Evolutionary conservation across 2,113 vertebrate species (phyloP), one percentile per base, ranked within the genome.

Genomic region (Triplophysa tibetana): DNA sequence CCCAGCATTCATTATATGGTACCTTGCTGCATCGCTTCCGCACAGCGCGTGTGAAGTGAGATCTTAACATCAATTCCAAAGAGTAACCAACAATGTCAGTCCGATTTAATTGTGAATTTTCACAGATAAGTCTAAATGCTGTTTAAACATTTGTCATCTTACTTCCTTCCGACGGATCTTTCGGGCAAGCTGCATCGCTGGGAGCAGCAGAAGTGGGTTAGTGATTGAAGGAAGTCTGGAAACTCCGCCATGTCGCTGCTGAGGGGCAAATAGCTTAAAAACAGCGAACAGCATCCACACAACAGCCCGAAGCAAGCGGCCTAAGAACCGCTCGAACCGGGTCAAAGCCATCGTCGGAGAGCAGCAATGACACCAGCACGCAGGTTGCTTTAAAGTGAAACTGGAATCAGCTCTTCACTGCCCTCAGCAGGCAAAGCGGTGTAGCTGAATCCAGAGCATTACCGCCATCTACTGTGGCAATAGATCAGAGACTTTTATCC

Each of bases 101-200:
- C 11, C 23, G 21, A 7, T 54, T 14, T 13, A 17, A 50, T 63
- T 50, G n/a, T 24, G 24, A 38, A 54, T 77, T 23, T 16, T 38
- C 29, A 21, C 16, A 65, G 8, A 70, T 21, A 21, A 58, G 19
- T 9, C 45, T 63, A 63, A 0, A 2, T 2, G 24, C 29, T 43
- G 48, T 66, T 50, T 23, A 60, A 1, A 16, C 11, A 7, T 21
- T 76, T 50, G 2, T 58, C 11, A 9, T 19, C 82, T 79, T 77
- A 93, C 91, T 91, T 91, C 81, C 50, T 86, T 87, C 1, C 84
- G 81, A 33, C 90, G 89, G 17, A 93, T 90, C 61, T 85, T 84
- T 7, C 79, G 81, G 10, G 91, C 91, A 48, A 93, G 85, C 41
- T 84, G 85, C 10, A 87, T 48, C 1, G 79, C 91, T 0, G 91